Base-by-base conservation (phyloP, 1,140 invertebrate species). In the Saxidomus purpurata region DNA sequence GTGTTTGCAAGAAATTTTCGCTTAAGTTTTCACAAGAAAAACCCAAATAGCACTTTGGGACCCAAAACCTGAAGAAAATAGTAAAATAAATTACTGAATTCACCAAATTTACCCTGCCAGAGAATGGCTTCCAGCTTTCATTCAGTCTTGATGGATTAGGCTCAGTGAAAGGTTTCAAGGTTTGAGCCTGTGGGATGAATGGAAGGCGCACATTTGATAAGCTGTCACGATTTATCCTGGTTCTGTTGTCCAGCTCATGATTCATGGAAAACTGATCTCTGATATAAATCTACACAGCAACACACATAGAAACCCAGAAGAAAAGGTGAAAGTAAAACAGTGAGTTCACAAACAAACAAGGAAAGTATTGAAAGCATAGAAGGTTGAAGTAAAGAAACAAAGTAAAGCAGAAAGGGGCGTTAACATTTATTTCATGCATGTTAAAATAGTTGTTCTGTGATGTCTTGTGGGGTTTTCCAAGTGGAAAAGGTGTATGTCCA, bases 131-230 rank as follows among this genome's bases (percentile, higher is more conserved):
- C 85, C 85, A 87, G 19, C 67, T 40, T 67, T 87, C 85, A 63
- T 87, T 87, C 47, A 87, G 34, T 34, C 85, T 87, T 15, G 85
- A 8, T 3, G 85, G 85, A 31, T 9, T 55, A 34, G 76, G 52
- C 25, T 86, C 69, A 49, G 90, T 83, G 86, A 91, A 91, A 22
- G 90, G 91, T 31, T 63, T 28, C 34, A 92, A 3, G 49, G 84
- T 76, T 13, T 88, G 91, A 22, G 91, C 77, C 38, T 83, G 87
- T n/a, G 59, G 67, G 13, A 82, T 38, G 47, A 63, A 49, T 9
- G 81, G 82, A 2, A 79, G 61, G 1, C 63, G 40, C 19, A 85
- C 13, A 81, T 22, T 82, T 47, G 19, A n/a, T 6, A 2, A 47
- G 40, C 71, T 49, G 67, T 15, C 11, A 11, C 31, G 40, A 49